Evolutionary conservation across 2,888 invertebrate species (phyloP), one percentile per base, ranked within the genome.

Genomic region (Hyalella azteca): DNA sequence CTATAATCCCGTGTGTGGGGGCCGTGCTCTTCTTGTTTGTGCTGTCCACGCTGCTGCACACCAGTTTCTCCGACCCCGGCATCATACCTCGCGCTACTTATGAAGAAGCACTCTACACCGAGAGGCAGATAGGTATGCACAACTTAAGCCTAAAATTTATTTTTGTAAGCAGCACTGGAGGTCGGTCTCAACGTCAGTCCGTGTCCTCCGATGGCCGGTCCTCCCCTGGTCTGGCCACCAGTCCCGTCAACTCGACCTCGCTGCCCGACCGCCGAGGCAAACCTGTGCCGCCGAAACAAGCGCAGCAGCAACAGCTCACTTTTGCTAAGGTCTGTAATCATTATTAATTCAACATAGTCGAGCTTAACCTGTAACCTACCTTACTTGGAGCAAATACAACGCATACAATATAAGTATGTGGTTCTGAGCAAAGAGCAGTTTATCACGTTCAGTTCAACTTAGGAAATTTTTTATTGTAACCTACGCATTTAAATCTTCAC

Each of bases 21-120:
- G 96, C 92, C 85, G 91, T 96, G 86, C 90, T 98, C 86, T 94
- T 95, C 89, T 91, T 96, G 86, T 90, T 98, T 86, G 97, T 97
- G 87, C 93, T 99, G 92, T 93, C 95, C 86, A 94, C 96, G 87
- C 91, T 99, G 88, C 91, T 98, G 88, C 92, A 95, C 87, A 96
- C 96, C 84, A 94, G 95, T 87, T 95, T 96, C 89, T 93, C 94
- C 86, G 97, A 97, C 90, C 97, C 97, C 50, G 97, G 97, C 84
- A 94, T 97, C 85, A 94, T 97, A 87, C 96, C 96, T 81, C 85
- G 90, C 86, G 96, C 96, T 81, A 93, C 94, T 41, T 91, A 92
- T 77, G 95, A 95, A 87, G 96, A 96, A 90, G 95, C 95, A 85
- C 93, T 93, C 85, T 94, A 95, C 87, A 93, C 94, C 85, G 96